Evolutionary conservation across 1,140 invertebrate genomes (phyloP), one percentile per base, ranked within the genome.

Genomic region (Zaprionus camerounensis): DNA sequence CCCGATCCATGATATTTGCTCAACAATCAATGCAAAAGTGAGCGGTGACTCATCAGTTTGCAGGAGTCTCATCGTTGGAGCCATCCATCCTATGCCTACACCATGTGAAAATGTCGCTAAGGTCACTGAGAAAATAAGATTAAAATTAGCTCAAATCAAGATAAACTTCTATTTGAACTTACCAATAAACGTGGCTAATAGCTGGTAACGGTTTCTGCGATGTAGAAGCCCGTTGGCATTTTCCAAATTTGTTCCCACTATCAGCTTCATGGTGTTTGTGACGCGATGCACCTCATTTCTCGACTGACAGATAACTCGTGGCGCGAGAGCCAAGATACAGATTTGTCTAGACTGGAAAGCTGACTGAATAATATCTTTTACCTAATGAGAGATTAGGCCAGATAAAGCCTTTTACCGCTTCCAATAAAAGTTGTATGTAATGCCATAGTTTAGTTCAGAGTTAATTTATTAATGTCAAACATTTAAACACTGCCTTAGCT

Each of bases 101-200:
- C 93, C 93, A 81, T 93, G 93, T 1, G 83, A 82, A 44, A 93
- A 92, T 2, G 93, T 92, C 5, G 92, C 88, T 17, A 93, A 71
- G 31, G 85, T 93, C 3, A 93, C 93, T 93, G 79, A 3, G 7
- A 69, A 28, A 34, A 59, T 15, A 46, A 9, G 5, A 20, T n/a
- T 12, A 20, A 31, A 22, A 36, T 11, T 13, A 9, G 15, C 13
- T 64, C 2, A 7, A 46, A 0, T 17, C 31, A 2, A 17, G 20
- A 20, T 2, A 22, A 1, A 12, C 0, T 6, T 38, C 15, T 64
- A 5, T 15, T 22, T 15, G 1, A 57, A 34, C 59, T 65, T 61
- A 91, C 87, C 78, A 41, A 91, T 26, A 53, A 91, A 51, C 2
- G 87, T 87, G 5, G 82, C 81, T 56, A 87, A 11, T 0, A 91